phyloP scores from a whole-genome alignment of 37 sponge, comb jelly and placozoan species.

The Ephydatia muelleri region DNA sequence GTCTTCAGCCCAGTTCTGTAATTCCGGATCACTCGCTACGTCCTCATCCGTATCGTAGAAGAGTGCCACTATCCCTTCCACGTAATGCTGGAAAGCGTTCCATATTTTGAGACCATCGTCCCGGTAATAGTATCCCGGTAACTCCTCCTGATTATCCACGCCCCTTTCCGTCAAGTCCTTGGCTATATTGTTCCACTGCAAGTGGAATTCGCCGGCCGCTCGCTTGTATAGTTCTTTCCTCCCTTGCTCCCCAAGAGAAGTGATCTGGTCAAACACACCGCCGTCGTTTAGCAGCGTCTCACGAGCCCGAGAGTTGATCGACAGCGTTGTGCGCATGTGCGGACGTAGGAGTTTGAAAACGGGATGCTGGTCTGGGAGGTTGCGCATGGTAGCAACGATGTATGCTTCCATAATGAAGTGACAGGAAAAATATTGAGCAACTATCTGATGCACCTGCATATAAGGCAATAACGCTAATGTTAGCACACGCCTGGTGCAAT shows the following conservation, averaged over 20 bases:
- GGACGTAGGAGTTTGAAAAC: constrained; percentile 64
- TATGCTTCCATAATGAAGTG: constrained; percentile 74
- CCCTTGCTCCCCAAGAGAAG: constrained; percentile 58
- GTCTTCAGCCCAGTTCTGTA: constrained; percentile 57
- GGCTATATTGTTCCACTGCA: constrained; percentile 27
- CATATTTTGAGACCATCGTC: constrained; percentile 72
- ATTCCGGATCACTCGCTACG: constrained; percentile 40
- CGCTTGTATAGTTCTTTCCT: constrained; percentile 8
- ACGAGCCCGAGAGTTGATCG: constrained; percentile 59
- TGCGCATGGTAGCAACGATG: constrained; percentile 57
- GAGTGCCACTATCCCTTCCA: constrained; percentile 29
- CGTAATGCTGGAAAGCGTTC: constrained; percentile 56
- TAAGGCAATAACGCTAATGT: not conserved
- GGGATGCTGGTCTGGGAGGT: constrained; percentile 69
- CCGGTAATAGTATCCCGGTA: constrained; percentile 78
- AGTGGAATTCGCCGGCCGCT: constrained; percentile 5
- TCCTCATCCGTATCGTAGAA: constrained; percentile 57
- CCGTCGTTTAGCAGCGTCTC: constrained; percentile 31
- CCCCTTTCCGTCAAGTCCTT: constrained; percentile 41
- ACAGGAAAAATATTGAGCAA: constrained; percentile 61
- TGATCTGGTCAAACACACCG: constrained; percentile 48
- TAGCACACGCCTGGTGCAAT: not conserved
- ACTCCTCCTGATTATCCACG: constrained; percentile 51
- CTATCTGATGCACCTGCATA: constrained; percentile 55
- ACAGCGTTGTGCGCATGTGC: constrained; percentile 57